Evolutionary conservation across 2,113 vertebrate species (phyloP).

Genomic region (Smithornis capensis): DNA sequence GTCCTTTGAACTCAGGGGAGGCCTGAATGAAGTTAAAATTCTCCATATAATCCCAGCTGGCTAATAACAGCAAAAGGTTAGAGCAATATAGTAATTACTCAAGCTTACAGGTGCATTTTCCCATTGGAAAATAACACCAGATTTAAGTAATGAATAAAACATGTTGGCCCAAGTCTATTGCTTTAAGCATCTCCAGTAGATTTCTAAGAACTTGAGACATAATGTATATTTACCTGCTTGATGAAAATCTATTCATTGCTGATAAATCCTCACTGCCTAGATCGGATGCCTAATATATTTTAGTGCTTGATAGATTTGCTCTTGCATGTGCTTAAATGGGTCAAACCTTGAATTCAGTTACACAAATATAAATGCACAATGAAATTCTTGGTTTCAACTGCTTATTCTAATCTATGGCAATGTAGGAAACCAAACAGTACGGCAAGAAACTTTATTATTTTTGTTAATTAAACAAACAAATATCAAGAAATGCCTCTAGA

Average conservation of each 20-base stretch:
- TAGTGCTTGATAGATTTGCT: neutral
- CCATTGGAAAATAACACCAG: neutral
- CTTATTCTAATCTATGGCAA: neutral
- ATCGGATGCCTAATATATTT: neutral
- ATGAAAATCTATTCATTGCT: neutral
- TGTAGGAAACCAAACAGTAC: neutral
- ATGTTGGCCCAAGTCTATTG: neutral
- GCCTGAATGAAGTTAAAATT: neutral
- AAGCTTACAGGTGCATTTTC: neutral
- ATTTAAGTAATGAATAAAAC: conserved; percentile 29
- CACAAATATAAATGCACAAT: neutral
- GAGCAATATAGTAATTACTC: conserved; percentile 16
- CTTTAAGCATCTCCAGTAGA: neutral
- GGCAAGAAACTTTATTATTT: neutral
- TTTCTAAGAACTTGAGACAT: neutral
- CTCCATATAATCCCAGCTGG: neutral
- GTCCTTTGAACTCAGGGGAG: neutral
- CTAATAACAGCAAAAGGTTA: conserved; percentile 25
- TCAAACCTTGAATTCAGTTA: neutral
- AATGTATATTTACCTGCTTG: neutral
- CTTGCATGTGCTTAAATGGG: neutral
- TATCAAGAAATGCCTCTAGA: neutral
- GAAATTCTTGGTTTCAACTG: neutral
- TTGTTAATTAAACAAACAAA: neutral
- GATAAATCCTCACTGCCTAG: neutral